A percentile compares a stretch with the other conserved stretches of the same genome.
phyloP scores from a whole-genome alignment of 2,797 vertebrate species.

The Enteromius mattozi region DNA sequence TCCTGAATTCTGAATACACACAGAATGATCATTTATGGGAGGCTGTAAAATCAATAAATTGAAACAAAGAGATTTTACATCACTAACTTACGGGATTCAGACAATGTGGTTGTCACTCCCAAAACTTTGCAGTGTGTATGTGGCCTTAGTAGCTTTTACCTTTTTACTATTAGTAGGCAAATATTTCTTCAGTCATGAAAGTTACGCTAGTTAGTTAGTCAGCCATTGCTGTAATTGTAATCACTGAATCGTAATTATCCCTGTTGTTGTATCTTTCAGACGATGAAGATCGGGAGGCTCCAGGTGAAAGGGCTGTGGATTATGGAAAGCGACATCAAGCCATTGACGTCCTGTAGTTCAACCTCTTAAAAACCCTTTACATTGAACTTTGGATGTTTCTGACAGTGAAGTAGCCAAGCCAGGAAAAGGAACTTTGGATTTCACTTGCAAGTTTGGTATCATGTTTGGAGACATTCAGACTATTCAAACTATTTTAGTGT shows the following conservation, averaged over 20 bases:
- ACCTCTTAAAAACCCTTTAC: constrained; percentile 21
- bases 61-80: neutral
- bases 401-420: constrained; percentile 24
- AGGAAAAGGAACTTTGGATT: constrained; percentile 54
- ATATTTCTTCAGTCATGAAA: neutral
- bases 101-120: neutral
- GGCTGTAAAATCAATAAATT: neutral
- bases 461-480: constrained; percentile 36
- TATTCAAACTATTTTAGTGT: constrained; percentile 37
- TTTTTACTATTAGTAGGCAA: neutral
- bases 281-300: constrained; percentile 93
- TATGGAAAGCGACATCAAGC: constrained; percentile 90
- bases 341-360: constrained; percentile 85
- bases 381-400: constrained; percentile 5
- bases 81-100: neutral
- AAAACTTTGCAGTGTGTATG: constrained; percentile 10
- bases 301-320: constrained; percentile 86
- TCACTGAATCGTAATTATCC: neutral
- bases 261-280: constrained; percentile 75
- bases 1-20: neutral
- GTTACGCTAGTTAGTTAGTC: neutral
- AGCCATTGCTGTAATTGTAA: constrained; percentile 16
- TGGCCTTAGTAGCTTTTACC: constrained; percentile 1
- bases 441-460: constrained; percentile 30
- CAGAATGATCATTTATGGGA: neutral